These are phyloP conservation scores for Gymnoscopelus microlampas DNA, from an alignment of 2,797 vertebrate species.

Conservation along the genomic window DNA sequence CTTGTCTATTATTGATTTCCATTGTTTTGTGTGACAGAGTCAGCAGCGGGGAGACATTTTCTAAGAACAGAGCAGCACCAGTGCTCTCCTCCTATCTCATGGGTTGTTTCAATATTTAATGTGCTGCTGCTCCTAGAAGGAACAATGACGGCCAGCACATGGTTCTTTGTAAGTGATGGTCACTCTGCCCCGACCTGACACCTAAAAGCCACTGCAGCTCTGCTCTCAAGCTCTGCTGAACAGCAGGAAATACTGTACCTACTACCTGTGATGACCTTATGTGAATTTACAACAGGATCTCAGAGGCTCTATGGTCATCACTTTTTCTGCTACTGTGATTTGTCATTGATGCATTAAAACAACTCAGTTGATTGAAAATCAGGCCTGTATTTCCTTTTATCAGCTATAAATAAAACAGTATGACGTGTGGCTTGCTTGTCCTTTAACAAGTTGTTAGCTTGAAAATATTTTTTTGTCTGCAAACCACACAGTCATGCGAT, in stretches of 20 bases:
- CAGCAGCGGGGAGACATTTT: conserved; percentile 53
- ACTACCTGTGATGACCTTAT: background rate
- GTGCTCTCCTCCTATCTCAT: conserved; percentile 50
- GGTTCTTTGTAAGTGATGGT: background rate
- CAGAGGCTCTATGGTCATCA: background rate
- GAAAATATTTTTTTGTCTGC: too few species aligned
- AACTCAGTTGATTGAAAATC: too few species aligned
- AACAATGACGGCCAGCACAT: background rate
- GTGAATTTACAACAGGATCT: background rate
- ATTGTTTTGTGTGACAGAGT: conserved; percentile 51
- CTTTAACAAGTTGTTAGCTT: too few species aligned
- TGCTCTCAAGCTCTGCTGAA: background rate
- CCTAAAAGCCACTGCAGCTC: background rate
- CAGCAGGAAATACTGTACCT: background rate
- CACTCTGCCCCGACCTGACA: conserved; percentile 7
- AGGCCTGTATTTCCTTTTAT: too few species aligned
- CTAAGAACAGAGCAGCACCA: conserved; percentile 32
- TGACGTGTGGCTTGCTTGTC: too few species aligned
- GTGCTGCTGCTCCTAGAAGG: conserved; percentile 8
- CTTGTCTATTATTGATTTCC: conserved; percentile 51
- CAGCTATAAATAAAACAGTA: too few species aligned
- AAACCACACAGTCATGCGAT: too few species aligned
- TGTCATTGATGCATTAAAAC: too few species aligned
- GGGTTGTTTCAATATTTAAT: conserved; percentile 58
- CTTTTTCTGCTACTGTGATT: background rate